A percentile compares a stretch with the other conserved stretches of the same genome.
phyloP scores from a whole-genome alignment of 2,888 invertebrate genomes.

The Drosophila nr. fundita region DNA sequence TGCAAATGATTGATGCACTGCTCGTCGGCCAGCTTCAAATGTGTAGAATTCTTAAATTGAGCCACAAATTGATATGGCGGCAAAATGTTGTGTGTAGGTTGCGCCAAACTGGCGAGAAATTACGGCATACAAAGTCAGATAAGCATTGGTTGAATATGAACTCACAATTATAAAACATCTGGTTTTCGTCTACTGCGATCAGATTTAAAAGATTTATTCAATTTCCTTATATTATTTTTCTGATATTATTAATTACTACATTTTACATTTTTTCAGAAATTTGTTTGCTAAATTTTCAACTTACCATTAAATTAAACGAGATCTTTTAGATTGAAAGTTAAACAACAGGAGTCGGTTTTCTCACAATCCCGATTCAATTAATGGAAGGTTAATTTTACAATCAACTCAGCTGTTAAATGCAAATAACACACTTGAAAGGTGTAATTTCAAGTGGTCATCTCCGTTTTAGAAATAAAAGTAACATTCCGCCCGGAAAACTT shows the following conservation, averaged over 20 bases:
- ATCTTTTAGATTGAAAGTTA: background rate
- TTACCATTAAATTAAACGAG: background rate
- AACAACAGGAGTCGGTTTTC: slow-evolving; percentile 3
- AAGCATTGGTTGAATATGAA: background rate
- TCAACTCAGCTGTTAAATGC: background rate
- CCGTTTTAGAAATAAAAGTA: slow-evolving; percentile 44
- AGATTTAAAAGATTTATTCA: background rate
- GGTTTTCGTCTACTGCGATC: background rate
- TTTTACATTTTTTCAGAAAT: no score
- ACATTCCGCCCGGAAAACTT: slow-evolving; percentile 14
- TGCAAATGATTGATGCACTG: slow-evolving; percentile 27
- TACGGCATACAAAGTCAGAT: slow-evolving; percentile 14
- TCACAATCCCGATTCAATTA: slow-evolving; percentile 5
- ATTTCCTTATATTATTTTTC: background rate
- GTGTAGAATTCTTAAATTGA: slow-evolving; percentile 17
- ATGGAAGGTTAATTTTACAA: slow-evolving; percentile 12
- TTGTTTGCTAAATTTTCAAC: no score
- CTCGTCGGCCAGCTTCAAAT: slow-evolving; percentile 9
- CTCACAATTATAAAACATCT: background rate
- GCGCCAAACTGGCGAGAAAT: slow-evolving; percentile 13
- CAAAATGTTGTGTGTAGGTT: slow-evolving; percentile 30
- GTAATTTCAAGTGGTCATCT: slow-evolving; percentile 25
- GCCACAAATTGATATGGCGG: slow-evolving; percentile 29
- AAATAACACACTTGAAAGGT: background rate
- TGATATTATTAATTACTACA: background rate